Evolutionary conservation across 2,888 invertebrate species (phyloP), one percentile per base, ranked within the genome.

Genomic region (Tryphoninae sp.): DNA sequence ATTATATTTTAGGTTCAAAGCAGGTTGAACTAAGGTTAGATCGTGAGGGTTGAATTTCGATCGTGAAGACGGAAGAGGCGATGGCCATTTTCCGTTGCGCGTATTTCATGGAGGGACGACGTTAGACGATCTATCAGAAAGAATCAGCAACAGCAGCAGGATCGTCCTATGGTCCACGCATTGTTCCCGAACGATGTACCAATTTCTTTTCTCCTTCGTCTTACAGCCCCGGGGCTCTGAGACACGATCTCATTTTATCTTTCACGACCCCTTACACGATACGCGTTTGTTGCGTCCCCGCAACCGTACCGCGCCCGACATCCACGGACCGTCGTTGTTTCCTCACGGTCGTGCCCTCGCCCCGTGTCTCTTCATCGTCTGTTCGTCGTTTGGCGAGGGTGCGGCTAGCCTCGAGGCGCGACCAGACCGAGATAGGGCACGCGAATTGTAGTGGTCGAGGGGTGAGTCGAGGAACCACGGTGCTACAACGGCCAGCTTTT

Each of bases 161-260:
- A 62, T 65, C 65, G 61, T 45, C 45, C 64, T 22, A 23, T 9
- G 19, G 59, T 77, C 80, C 69, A 62, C 83, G 85, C 86, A 86
- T 88, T 89, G 86, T 87, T 89, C 87, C 83, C 86, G 87, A 86
- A 83, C 89, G 89, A 90, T 90, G 91, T 91, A 89, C 89, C 90
- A 90, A 90, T 90, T 91, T 91, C 88, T 90, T 89, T 89, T 87
- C 84, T 86, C 84, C 84, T 86, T 81, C 87, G 86, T 88, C 87
- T 86, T 86, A 65, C 78, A 81, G 82, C 82, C 83, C 84, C 55
- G 64, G 64, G 83, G 76, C 79, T 85, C 79, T 75, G 82, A 87
- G 90, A 90, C 91, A 90, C 91, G 91, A 90, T 91, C 91, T 91
- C 90, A 89, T 90, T 91, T 92, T 91, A 91, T 92, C 90, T 90